Evolutionary conservation across 1,140 invertebrate species (phyloP), one percentile per base, ranked within the genome.

Genomic region (Bombus fervidus): DNA sequence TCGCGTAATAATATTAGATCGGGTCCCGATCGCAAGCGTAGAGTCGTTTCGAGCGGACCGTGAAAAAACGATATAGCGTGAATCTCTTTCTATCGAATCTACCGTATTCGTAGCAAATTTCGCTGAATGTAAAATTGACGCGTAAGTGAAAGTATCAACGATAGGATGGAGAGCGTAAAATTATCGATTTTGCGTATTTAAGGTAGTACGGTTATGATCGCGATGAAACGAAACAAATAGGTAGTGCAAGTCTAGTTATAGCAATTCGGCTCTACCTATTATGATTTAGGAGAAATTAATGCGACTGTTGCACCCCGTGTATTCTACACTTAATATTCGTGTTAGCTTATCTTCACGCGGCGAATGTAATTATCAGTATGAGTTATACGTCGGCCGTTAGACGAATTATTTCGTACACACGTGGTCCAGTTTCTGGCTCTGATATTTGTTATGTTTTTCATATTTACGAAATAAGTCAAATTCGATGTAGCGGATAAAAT

Each of bases 331-430:
- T 69, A 31, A 41, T 57, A 25, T 41, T 71, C 47, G 73, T 6
- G 39, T 57, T 37, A 43, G 69, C 81, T 86, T 86, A 86, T 82
- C 79, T 86, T 69, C 13, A 37, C 47, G n/a, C 62, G n/a, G 53
- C 37, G 22, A 31, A 69, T 62, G 64, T 76, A 86, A 86, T 86
- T 86, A 75, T 59, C 80, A 15, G 22, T 39, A n/a, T 86, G 64
- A 86, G 69, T 80, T 86, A 39, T 47, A 31, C 62, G 37, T 31
- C 8, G 28, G 15, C 5, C 3, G 68, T 34, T 74, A 31, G 57
- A 31, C 64, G 47, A 71, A 68, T 57, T 22, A 72, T 53, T 57
- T 34, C 34, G 12, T 22, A 22, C 47, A 8, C 22, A 5, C 71
- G 25, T 25, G 66, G n/a, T 41, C 0, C 78, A n/a, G n/a, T 66